Percentiles rank a stretch among this genome's conserved stretches.
phyloP scores from a whole-genome alignment of 92 coral and sea anemone species.

The Zoanthus solanderi region DNA sequence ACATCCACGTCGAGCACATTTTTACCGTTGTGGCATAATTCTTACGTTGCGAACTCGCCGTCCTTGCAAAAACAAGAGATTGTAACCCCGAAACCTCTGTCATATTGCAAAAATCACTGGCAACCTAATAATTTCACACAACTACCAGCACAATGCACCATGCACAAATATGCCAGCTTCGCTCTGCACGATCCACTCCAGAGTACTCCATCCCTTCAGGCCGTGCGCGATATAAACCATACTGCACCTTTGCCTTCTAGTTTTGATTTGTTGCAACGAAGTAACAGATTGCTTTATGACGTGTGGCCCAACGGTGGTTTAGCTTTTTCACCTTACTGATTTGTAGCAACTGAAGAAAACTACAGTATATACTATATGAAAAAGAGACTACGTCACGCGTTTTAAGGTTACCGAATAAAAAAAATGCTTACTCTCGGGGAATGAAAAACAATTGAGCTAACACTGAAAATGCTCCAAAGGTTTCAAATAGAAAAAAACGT shows the following conservation, averaged over 20 bases:
- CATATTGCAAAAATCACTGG: background rate
- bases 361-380: too few species aligned
- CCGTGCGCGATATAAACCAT: background rate
- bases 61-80: background rate
- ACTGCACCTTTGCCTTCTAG: background rate
- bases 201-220: background rate
- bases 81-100: background rate
- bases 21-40: background rate
- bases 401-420: too few species aligned
- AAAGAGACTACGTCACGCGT: too few species aligned
- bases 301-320: background rate
- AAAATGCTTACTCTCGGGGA: too few species aligned
- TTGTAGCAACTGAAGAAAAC: too few species aligned
- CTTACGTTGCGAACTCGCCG: background rate
- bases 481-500: too few species aligned
- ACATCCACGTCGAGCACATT: background rate
- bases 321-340: background rate
- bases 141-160: slow-evolving; percentile 2
- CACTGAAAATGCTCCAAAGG: too few species aligned
- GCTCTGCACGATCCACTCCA: background rate
- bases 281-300: background rate
- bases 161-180: background rate
- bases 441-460: too few species aligned
- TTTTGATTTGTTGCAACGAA: background rate
- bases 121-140: background rate